Evolutionary conservation across 2,888 invertebrate species (phyloP).

Genomic region (Tenthredo notha): DNA sequence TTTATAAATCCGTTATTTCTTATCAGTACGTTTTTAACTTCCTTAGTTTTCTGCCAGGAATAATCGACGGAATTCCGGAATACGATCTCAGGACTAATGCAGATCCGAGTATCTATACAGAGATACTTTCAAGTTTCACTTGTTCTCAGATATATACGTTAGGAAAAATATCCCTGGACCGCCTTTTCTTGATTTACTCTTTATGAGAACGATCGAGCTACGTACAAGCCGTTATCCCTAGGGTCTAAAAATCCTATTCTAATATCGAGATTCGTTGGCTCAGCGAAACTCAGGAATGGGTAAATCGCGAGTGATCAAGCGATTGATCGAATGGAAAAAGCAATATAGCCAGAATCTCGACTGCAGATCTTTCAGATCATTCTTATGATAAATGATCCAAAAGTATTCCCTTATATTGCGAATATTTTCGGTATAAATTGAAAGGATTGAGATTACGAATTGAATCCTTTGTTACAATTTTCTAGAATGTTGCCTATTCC

Average conservation of each 20-base stretch:
- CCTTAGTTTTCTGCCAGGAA: neutral
- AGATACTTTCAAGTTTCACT: neutral
- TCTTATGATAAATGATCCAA: slow-evolving; percentile 17
- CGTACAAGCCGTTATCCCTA: neutral
- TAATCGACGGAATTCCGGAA: neutral
- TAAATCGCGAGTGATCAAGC: slow-evolving; percentile 16
- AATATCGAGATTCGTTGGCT: slow-evolving; percentile 33
- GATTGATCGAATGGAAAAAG: slow-evolving; percentile 22
- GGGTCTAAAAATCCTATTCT: slow-evolving; percentile 22
- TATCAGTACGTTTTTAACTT: neutral
- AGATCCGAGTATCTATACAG: neutral
- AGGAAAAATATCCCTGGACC: neutral
- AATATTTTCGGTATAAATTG: slow-evolving; percentile 5
- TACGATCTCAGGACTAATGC: neutral
- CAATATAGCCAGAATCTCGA: slow-evolving; percentile 2
- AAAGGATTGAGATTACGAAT: neutral
- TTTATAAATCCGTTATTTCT: neutral
- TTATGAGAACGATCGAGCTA: neutral
- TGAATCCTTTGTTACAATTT: neutral
- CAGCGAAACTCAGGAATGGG: neutral
- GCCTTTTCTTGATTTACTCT: neutral
- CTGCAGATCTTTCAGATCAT: neutral
- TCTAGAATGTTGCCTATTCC: neutral
- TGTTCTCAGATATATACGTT: neutral
- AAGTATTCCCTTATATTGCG: neutral